Evolutionary conservation across 2,888 invertebrate genomes (phyloP), one percentile per base, ranked within the genome.

Genomic region (Gandaritis pyraliata): DNA sequence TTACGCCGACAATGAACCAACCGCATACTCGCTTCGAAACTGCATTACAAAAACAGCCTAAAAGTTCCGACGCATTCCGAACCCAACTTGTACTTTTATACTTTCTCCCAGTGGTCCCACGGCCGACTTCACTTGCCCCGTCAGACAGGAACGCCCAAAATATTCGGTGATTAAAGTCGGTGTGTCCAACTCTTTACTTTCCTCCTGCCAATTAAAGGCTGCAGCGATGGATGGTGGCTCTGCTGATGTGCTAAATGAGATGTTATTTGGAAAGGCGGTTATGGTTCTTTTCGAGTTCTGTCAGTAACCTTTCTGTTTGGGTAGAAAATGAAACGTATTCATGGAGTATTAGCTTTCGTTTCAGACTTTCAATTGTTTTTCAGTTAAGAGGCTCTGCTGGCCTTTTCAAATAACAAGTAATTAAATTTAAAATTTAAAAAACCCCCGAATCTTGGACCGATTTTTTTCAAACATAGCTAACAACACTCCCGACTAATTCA

Each of bases 21-120:
- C 80, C 82, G 82, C 83, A 86, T 87, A 82, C 75, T 79, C 74
- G 73, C 75, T 68, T 78, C 77, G 77, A 83, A 83, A 79, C 83
- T 77, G 73, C 72, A 72, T 72, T 73, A 79, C 82, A 85, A 88
- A 87, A 88, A 86, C 73, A 15, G 43, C 2, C 69, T 79, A 84
- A 82, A 85, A 6, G 84, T 80, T 84, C 84, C 86, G 86, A 79
- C 78, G 80, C 74, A 77, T 75, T 78, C 75, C 70, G 71, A 39
- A 10, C 46, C 70, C 71, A 47, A 48, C 48, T 49, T 70, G 72
- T 78, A 91, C 90, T 13, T 30, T 48, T 70, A 72, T 78, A 91
- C 91, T 91, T 92, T 91, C 90, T 85, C 90, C 88, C 73, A 77
- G 74, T 82, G 78, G 80, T 90, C 90, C 85, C 90, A 89, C 88